Evolutionary conservation across 2,888 invertebrate genomes (phyloP).

Genomic region (Cosmia trapezina): DNA sequence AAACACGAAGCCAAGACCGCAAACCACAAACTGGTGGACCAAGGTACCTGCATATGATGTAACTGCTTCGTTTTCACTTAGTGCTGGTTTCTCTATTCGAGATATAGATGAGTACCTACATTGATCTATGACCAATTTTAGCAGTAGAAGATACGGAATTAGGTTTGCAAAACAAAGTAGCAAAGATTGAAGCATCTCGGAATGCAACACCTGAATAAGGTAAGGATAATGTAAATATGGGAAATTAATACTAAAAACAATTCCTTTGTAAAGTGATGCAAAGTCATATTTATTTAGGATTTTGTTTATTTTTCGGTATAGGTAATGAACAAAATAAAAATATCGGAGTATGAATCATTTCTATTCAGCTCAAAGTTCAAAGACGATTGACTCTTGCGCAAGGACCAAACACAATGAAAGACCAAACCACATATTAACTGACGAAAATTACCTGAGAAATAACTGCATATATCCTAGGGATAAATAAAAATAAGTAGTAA

Average conservation of each 20-base stretch:
- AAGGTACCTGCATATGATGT: conserved; percentile 65
- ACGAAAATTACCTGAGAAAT: not conserved
- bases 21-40: conserved; percentile 65
- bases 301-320: not conserved
- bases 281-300: not conserved
- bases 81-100: conserved; percentile 42
- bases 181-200: not conserved
- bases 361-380: not conserved
- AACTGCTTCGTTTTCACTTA: conserved; percentile 70
- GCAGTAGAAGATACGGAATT: not conserved
- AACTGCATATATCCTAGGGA: too few species aligned
- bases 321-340: not conserved
- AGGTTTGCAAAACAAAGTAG: not conserved
- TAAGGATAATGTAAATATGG: conserved; percentile 1
- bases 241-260: not conserved
- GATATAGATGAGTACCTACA: conserved; percentile 27
- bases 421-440: too few species aligned
- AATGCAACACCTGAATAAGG: not conserved
- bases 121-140: conserved; percentile 23
- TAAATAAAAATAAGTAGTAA: too few species aligned
- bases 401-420: not conserved
- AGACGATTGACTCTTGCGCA: not conserved
- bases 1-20: conserved; percentile 62
- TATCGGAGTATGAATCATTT: not conserved
- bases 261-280: conserved; percentile 5